Conservation (phyloP, 2,797 vertebrate species). For the Myripristis jacobus region DNA sequence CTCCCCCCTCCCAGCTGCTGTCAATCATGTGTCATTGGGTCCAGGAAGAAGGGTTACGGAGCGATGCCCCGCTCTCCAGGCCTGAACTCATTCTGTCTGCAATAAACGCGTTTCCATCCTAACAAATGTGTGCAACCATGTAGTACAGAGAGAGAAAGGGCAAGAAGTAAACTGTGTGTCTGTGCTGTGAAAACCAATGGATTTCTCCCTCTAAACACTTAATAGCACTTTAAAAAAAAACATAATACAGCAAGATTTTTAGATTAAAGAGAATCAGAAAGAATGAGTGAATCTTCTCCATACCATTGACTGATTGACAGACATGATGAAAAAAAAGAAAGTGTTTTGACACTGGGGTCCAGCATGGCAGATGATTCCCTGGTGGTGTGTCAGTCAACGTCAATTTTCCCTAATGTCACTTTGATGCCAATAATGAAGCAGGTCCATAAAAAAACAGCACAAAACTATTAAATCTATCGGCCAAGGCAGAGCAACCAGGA, state of each 20-base stretch:
- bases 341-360: slow-evolving; percentile 29
- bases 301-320: slow-evolving; percentile 10
- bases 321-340: slow-evolving; percentile 20
- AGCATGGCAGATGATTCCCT: slow-evolving; percentile 16
- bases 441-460: slow-evolving; percentile 1
- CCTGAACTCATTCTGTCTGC: slow-evolving; percentile 63
- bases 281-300: neutral
- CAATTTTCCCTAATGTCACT: slow-evolving; percentile 16
- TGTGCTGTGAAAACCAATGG: neutral
- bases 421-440: slow-evolving; percentile 21
- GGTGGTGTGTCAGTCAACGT: slow-evolving; percentile 40
- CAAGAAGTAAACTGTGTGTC: neutral
- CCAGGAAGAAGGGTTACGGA: slow-evolving; percentile 43
- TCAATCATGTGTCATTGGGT: slow-evolving; percentile 62
- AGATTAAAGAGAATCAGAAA: neutral
- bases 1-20: slow-evolving; percentile 32
- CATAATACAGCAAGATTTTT: neutral
- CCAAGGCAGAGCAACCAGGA: slow-evolving; percentile 5
- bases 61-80: slow-evolving; percentile 46
- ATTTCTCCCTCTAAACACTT: neutral
- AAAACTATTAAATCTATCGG: slow-evolving; percentile 3
- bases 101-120: slow-evolving; percentile 19
- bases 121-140: neutral
- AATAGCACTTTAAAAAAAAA: slow-evolving; percentile 10
- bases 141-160: neutral